A percentile compares a stretch with the other conserved stretches of the same genome.
phyloP scores from a whole-genome alignment of 2,113 vertebrate genomes.

The Circaetus cinerascens region DNA sequence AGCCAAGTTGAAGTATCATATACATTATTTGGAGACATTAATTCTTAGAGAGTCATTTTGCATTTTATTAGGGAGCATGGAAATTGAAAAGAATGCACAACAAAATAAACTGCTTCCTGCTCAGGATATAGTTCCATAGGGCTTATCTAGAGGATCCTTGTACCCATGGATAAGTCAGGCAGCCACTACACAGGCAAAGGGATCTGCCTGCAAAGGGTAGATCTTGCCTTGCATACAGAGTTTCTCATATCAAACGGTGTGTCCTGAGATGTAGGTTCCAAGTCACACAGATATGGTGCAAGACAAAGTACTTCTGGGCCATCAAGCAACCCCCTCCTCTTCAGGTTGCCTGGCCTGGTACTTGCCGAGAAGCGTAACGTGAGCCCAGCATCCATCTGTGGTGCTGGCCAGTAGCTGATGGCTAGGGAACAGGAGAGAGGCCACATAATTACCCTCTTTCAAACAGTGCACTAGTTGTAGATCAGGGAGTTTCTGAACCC shows the following conservation, averaged over 20 bases:
- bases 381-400: neutral
- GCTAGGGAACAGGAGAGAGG: neutral
- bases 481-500: neutral
- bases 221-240: neutral
- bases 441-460: neutral
- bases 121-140: neutral
- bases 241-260: fast-evolving
- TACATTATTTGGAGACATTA: neutral
- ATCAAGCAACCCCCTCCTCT: neutral
- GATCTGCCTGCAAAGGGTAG: neutral
- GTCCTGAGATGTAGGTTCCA: neutral
- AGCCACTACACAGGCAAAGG: neutral
- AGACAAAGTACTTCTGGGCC: too few relatives aligned
- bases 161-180: neutral
- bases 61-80: neutral
- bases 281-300: neutral
- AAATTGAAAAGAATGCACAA: neutral
- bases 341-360: neutral
- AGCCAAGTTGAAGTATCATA: neutral
- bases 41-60: neutral
- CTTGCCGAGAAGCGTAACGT: neutral
- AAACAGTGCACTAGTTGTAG: neutral
- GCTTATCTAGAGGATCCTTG: neutral
- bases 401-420: neutral
- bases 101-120: neutral